Percentiles rank a stretch among this genome's conserved stretches.
Conservation (phyloP, 37 sponge, comb jelly and placozoan species). For the Tethya wilhelma region DNA sequence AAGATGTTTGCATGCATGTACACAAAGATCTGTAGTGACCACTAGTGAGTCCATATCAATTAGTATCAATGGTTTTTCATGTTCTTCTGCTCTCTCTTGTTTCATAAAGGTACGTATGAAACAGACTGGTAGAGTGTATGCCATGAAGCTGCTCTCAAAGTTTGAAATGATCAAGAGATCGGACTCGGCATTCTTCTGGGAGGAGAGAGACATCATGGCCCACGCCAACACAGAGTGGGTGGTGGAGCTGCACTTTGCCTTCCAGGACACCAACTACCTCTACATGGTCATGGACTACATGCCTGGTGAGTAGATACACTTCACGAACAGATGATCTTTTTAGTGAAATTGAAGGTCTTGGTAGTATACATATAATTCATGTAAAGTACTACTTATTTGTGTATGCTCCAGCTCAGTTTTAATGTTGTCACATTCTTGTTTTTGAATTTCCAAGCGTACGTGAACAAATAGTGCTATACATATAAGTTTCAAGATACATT, state of each 20-base stretch:
- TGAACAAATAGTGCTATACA: too few species aligned
- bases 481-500: too few species aligned
- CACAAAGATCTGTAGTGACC: neutral
- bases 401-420: too few species aligned
- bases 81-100: neutral
- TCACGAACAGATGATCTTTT: neutral
- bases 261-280: conserved; percentile 89
- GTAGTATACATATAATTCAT: too few species aligned
- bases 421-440: too few species aligned
- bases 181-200: conserved; percentile 99
- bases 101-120: conserved; percentile 86
- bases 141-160: conserved; percentile 97
- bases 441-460: too few species aligned
- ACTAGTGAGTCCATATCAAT: neutral
- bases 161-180: conserved; percentile 97
- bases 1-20: conserved; percentile 11
- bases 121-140: conserved; percentile 83
- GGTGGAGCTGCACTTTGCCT: conserved; percentile 93
- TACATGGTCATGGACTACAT: conserved; percentile 99
- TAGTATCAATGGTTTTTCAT: neutral
- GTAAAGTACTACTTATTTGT: too few species aligned
- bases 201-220: conserved; percentile 99
- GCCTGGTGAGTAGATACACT: conserved; percentile 72
- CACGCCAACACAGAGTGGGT: conserved; percentile 90
- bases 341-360: neutral